Evolutionary conservation across 2,113 vertebrate species (phyloP).

Genomic region (Leptobrachium ailaonicum): DNA sequence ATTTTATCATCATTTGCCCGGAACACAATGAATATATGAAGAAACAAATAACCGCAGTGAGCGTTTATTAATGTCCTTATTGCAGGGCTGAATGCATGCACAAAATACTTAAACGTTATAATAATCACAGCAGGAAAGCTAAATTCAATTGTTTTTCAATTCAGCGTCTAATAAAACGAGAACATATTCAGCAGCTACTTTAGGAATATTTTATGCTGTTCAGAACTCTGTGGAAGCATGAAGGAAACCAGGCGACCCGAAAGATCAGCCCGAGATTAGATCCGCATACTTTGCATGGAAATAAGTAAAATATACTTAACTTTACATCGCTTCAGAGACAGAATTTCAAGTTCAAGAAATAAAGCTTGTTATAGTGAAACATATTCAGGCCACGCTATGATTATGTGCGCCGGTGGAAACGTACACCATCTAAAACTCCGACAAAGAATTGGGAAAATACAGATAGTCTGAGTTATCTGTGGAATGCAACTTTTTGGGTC

Average conservation of each 20-base stretch:
- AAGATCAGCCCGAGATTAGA: slow-evolving; percentile 28
- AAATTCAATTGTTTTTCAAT: slow-evolving; percentile 49
- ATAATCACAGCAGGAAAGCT: slow-evolving; percentile 37
- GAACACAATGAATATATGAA: not conserved
- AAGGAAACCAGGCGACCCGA: not conserved
- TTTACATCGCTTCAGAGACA: slow-evolving; percentile 2
- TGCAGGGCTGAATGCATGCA: not conserved
- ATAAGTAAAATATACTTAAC: slow-evolving; percentile 18
- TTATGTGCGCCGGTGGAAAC: not conserved
- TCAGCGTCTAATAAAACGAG: slow-evolving; percentile 33
- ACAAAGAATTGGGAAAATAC: too few species aligned
- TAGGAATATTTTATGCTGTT: slow-evolving; percentile 11
- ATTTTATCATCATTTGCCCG: not conserved
- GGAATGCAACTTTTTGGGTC: too few species aligned
- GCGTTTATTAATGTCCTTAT: slow-evolving; percentile 4
- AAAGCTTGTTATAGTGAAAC: slow-evolving; percentile 9
- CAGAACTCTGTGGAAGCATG: not conserved
- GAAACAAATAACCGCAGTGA: not conserved
- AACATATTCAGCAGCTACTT: slow-evolving; percentile 1
- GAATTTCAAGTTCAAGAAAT: not conserved
- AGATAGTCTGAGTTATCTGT: too few species aligned
- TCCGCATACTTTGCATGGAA: not conserved
- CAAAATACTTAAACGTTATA: slow-evolving; percentile 31
- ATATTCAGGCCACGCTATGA: not conserved
- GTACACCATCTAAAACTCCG: too few species aligned